Evolutionary conservation across 1,140 invertebrate species (phyloP).

Genomic region (Lanistes nyassanus): DNA sequence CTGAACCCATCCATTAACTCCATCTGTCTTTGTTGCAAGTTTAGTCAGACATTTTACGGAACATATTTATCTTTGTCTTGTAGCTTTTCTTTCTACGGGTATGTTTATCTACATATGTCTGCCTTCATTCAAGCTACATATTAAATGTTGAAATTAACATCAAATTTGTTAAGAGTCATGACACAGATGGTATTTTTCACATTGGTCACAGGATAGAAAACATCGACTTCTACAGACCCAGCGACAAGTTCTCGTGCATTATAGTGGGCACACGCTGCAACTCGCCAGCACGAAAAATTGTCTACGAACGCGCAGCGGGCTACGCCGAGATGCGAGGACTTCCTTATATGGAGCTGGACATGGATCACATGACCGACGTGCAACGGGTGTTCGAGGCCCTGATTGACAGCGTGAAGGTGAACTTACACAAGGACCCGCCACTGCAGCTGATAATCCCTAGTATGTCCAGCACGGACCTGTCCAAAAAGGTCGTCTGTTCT

Average conservation of each 20-base stretch:
- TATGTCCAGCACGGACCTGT: slow-evolving; percentile 5
- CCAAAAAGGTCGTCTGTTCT: not conserved
- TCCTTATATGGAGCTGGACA: slow-evolving; percentile 21
- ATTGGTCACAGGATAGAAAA: slow-evolving; percentile 16
- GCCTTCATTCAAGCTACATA: no score
- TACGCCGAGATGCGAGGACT: slow-evolving; percentile 15
- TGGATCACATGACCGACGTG: slow-evolving; percentile 22
- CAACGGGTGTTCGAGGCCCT: slow-evolving; percentile 14
- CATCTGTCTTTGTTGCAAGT: no score
- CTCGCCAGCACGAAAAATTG: slow-evolving; percentile 7
- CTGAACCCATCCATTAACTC: no score
- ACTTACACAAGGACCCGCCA: not conserved
- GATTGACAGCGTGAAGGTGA: slow-evolving; percentile 16
- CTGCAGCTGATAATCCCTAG: not conserved
- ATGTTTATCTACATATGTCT: no score
- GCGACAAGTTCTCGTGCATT: slow-evolving; percentile 13
- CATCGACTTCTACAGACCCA: slow-evolving; percentile 11
- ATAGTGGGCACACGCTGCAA: slow-evolving; percentile 11
- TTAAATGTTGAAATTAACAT: no score
- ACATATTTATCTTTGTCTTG: no score
- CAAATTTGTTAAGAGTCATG: no score
- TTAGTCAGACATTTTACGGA: no score
- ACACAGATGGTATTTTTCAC: no score
- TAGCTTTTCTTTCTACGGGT: no score
- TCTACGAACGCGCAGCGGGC: slow-evolving; percentile 13